These are phyloP conservation scores for Climacteris rufus DNA, from an alignment of 2,113 vertebrate genomes.

Conservation along the genomic window DNA sequence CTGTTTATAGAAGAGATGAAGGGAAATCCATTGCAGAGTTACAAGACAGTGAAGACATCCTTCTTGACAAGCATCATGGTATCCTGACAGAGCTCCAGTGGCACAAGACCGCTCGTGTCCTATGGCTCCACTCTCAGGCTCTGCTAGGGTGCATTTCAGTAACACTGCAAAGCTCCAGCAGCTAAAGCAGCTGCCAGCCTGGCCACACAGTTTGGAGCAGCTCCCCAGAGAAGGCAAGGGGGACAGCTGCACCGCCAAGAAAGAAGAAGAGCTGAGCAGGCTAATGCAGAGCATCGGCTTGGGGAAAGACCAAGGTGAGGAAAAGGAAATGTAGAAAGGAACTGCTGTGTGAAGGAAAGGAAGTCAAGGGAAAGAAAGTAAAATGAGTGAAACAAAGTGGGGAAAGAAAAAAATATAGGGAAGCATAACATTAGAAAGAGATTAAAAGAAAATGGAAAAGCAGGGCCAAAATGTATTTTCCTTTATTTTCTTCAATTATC, in stretches of 20 bases:
- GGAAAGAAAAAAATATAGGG: not conserved
- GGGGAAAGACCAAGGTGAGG: not conserved
- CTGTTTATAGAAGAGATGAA: not conserved
- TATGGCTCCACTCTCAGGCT: not conserved
- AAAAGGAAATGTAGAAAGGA: not conserved
- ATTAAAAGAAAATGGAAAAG: not conserved
- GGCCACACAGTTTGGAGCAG: accelerated
- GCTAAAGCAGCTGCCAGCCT: not conserved
- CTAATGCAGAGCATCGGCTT: not conserved
- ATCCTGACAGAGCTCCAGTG: not conserved
- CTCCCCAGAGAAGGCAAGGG: not conserved
- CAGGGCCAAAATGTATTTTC: not conserved
- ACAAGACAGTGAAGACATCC: not conserved
- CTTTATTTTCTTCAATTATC: not conserved
- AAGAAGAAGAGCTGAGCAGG: not conserved
- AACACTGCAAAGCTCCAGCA: not conserved
- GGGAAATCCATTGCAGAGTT: not conserved
- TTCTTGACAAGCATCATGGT: not conserved
- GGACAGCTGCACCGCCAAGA: not conserved
- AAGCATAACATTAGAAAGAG: not conserved
- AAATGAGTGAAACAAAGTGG: not conserved
- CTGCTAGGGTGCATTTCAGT: not conserved
- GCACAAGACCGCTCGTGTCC: not conserved
- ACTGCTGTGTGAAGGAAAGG: not conserved
- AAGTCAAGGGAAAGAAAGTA: not conserved